These are phyloP conservation scores for Apogon hyalosoma DNA, from an alignment of 2,797 vertebrate genomes.

Conservation along the genomic window DNA sequence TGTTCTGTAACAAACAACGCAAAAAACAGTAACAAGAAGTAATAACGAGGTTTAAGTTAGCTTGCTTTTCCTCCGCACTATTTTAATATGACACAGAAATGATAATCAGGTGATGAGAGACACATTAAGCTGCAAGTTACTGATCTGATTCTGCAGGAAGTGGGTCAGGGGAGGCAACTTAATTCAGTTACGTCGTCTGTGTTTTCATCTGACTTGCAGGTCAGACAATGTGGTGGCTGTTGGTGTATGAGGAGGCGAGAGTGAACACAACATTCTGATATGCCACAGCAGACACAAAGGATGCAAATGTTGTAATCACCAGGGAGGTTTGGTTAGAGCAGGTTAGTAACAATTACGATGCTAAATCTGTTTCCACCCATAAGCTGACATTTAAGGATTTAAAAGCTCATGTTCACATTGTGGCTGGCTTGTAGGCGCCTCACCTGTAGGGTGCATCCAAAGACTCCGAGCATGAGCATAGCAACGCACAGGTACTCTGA, in stretches of 20 bases:
- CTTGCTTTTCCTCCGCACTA: conserved; percentile 35
- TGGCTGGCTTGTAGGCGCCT: conserved; percentile 27
- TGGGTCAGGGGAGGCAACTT: conserved; percentile 59
- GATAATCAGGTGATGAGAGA: conserved; percentile 30
- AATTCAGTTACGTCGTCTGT: conserved; percentile 29
- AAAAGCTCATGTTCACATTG: conserved; percentile 18
- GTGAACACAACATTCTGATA: conserved; percentile 1
- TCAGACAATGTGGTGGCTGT: conserved; percentile 27
- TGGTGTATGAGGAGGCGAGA: not conserved
- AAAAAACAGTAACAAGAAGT: not conserved
- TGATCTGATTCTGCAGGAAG: conserved; percentile 54
- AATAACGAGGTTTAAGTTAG: not conserved
- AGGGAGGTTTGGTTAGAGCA: not conserved
- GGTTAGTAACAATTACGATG: conserved; percentile 6
- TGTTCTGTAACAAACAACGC: too few relatives aligned
- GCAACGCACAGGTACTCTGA: conserved; percentile 90
- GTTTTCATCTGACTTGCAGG: conserved; percentile 41
- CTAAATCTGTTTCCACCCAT: conserved; percentile 9
- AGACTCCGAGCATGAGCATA: conserved; percentile 95
- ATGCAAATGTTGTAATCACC: not conserved
- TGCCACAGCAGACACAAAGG: not conserved
- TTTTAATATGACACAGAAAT: conserved; percentile 55
- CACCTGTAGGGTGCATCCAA: conserved; percentile 94
- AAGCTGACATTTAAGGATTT: conserved; percentile 15
- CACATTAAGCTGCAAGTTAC: conserved; percentile 52